These are phyloP conservation scores for Gorilla gorilla DNA, from an alignment of 2,113 vertebrate genomes.

Conservation along the genomic window DNA sequence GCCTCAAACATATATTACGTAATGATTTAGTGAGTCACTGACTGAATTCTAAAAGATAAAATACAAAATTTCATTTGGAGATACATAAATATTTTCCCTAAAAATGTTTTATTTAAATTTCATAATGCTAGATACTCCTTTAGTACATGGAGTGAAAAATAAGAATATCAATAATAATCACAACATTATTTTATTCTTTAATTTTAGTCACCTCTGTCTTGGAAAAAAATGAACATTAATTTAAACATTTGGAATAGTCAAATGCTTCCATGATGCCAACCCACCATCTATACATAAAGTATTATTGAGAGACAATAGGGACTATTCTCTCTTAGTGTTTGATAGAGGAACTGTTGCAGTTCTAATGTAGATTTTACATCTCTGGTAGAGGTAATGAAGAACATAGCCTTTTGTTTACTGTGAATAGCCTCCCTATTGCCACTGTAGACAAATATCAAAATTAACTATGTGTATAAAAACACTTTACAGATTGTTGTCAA, in stretches of 20 bases:
- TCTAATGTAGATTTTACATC: not conserved
- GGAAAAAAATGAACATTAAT: not conserved
- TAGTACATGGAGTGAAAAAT: not conserved
- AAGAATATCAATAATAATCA: not conserved
- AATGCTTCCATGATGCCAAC: not conserved
- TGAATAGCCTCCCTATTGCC: not conserved
- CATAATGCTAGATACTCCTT: not conserved
- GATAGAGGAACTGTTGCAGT: not conserved
- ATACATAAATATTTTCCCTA: not conserved
- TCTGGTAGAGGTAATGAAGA: not conserved
- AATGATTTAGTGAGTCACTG: not conserved
- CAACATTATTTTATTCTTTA: not conserved
- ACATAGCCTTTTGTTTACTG: not conserved
- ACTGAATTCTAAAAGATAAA: not conserved
- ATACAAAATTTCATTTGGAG: not conserved
- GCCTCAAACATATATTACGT: not conserved
- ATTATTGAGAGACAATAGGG: not conserved
- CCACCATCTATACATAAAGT: not conserved
- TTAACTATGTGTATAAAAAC: not conserved
- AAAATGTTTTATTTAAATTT: slow-evolving; percentile 7
- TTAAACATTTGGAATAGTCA: not conserved
- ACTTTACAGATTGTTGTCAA: not conserved
- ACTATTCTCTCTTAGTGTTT: not conserved
- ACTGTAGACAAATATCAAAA: not conserved
- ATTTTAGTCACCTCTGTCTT: not conserved